Base-by-base conservation (phyloP, 2,888 invertebrate genomes). In the Clostera curtula region DNA sequence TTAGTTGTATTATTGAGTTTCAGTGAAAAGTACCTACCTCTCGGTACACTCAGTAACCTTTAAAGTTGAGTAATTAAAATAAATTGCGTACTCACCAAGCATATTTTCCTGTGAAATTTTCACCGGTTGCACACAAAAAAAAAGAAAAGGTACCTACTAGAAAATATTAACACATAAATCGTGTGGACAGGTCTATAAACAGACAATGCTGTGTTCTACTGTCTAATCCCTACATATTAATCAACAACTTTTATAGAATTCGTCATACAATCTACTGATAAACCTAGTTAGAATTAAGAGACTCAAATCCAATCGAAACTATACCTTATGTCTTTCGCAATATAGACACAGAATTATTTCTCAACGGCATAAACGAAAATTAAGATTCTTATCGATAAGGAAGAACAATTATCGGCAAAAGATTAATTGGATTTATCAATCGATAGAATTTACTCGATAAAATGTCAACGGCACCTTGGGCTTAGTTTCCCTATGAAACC, bases 181-280 rank as follows among this genome's bases (percentile, higher is more conserved):
- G 5, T 11, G 7, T 12, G 36, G 34, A 43, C 34, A 43, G 40
- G 19, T 11, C 27, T 12, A 3, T 22, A 31, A 40, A 48, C 48
- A 48, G 48, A 17, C 39, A 3, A 26, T 19, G 32, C 39, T 45
- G 43, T 34, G 31, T 38, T 14, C 27, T 23, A 27, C 40, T 34
- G 46, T 50, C 48, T 48, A 40, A 29, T 25, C 22, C 17, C 19
- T 10, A 4, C 18, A 29, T 6, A 13, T 7, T 11, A 35, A 38
- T 38, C 36, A 22, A 34, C 19, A 15, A 27, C 37, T 42, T 48
- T 43, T 52, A 52, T 50, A 48, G 35, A 50, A 36, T 34, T 23
- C 14, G 13, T 7, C 19, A 19, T 23, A 34, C 24, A 27, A 31
- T 5, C 19, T 9, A 28, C 17, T 21, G 24, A 6, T 3, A 23